A percentile compares a stretch with the other conserved stretches of the same genome.
These are phyloP conservation scores for Myotis myotis DNA, from an alignment of 2,797 vertebrate species.

Conservation along the genomic window DNA sequence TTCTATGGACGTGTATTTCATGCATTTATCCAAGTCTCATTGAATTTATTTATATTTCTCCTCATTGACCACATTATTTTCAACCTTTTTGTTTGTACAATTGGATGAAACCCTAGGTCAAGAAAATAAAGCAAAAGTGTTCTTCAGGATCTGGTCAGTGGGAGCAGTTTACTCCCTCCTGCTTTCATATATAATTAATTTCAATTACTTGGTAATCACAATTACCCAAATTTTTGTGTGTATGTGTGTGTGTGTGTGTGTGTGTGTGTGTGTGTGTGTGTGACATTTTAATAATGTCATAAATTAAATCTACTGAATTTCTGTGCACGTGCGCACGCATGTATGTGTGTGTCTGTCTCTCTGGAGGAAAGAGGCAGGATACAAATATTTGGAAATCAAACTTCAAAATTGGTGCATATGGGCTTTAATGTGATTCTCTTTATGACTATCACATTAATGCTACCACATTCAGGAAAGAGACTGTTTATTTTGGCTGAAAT, in stretches of 20 bases:
- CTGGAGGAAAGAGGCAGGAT: neutral
- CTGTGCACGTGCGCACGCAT: neutral
- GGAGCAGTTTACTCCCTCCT: neutral
- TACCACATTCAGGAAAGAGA: neutral
- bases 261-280: neutral
- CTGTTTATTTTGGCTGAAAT: slow-evolving; percentile 51
- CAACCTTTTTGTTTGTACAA: neutral
- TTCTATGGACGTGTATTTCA: neutral
- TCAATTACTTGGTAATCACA: slow-evolving; percentile 12
- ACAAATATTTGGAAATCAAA: slow-evolving; percentile 49
- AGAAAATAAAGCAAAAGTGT: slow-evolving; percentile 27
- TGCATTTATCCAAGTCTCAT: slow-evolving; percentile 28
- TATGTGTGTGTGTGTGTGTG: neutral
- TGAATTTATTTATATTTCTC: slow-evolving; percentile 46
- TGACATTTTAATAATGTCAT: neutral
- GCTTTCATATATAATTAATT: slow-evolving; percentile 5
- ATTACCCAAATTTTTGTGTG: neutral
- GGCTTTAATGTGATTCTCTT: slow-evolving; percentile 27
- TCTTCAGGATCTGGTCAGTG: neutral
- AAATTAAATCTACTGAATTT: neutral
- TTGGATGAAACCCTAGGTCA: neutral
- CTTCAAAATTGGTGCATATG: neutral
- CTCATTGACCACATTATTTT: slow-evolving; percentile 1
- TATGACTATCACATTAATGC: slow-evolving; percentile 37
- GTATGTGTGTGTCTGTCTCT: neutral